These are phyloP conservation scores for Himalopsyche anomala DNA, from an alignment of 2,888 invertebrate species.

Conservation along the genomic window DNA sequence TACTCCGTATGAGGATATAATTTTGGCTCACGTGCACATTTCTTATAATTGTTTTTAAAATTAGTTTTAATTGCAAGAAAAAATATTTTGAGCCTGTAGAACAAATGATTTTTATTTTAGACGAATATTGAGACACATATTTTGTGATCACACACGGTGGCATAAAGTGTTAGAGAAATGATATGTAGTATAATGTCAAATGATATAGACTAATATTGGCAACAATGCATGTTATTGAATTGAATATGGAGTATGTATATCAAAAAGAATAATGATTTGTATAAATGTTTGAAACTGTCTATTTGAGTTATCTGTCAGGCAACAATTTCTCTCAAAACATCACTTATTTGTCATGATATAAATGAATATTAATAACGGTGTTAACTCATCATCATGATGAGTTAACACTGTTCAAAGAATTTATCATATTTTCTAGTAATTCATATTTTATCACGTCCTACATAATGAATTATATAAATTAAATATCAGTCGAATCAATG, in stretches of 20 bases:
- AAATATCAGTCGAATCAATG: no score
- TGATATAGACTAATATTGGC: neutral
- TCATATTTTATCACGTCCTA: no score
- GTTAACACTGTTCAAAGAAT: no score
- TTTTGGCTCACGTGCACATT: slow-evolving; percentile 14
- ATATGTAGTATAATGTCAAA: neutral
- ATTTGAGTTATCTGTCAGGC: neutral
- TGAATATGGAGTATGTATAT: neutral
- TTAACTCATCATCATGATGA: no score
- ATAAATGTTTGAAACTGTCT: neutral
- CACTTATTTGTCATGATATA: neutral
- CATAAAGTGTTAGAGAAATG: neutral
- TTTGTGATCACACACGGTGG: neutral
- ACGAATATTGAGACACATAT: neutral
- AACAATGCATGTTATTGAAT: neutral
- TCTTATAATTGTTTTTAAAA: neutral
- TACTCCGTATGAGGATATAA: slow-evolving; percentile 36
- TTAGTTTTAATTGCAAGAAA: neutral
- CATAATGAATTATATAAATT: no score
- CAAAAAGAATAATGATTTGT: neutral
- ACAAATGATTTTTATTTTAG: slow-evolving; percentile 28
- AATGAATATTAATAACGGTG: no score
- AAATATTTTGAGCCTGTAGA: slow-evolving; percentile 35
- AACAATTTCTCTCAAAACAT: neutral
- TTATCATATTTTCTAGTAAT: no score